Conservation (phyloP, 2,888 invertebrate genomes). For the Volucella bombylans region DNA sequence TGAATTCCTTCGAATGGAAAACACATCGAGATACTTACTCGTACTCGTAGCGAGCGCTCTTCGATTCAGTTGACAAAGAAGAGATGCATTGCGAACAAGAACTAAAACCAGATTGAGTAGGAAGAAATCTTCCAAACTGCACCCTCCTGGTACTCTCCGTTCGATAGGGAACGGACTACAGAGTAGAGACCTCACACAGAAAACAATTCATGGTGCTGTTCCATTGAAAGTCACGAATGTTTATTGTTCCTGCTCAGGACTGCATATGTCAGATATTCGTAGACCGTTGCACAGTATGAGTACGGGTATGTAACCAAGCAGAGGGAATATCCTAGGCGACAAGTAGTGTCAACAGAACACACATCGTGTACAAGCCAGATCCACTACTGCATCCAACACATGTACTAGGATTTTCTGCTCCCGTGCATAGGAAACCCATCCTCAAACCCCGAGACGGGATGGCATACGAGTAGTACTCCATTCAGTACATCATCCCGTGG, state of each 20-base stretch:
- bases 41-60: slow-evolving; percentile 31
- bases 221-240: slow-evolving; percentile 68
- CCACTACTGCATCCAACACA: slow-evolving; percentile 29
- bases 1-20: slow-evolving; percentile 65
- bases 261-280: slow-evolving; percentile 13
- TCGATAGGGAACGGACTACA: slow-evolving; percentile 3
- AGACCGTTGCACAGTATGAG: slow-evolving; percentile 22
- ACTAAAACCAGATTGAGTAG: slow-evolving; percentile 10
- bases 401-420: no score
- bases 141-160: slow-evolving; percentile 15
- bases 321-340: slow-evolving; percentile 53
- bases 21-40: slow-evolving; percentile 60
- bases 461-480: no score
- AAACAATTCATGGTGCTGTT: slow-evolving; percentile 59
- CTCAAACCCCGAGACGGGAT: no score
- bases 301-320: slow-evolving; percentile 49
- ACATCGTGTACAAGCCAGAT: slow-evolving; percentile 6
- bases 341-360: slow-evolving; percentile 47
- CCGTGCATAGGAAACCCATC: no score
- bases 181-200: slow-evolving; percentile 52
- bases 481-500: slow-evolving; percentile 45
- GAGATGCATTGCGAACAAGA: neutral
- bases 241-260: slow-evolving; percentile 61
- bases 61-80: neutral
- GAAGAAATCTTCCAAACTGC: slow-evolving; percentile 51